phyloP scores from a whole-genome alignment of 1,140 invertebrate genomes.

The Polyergus mexicanus region DNA sequence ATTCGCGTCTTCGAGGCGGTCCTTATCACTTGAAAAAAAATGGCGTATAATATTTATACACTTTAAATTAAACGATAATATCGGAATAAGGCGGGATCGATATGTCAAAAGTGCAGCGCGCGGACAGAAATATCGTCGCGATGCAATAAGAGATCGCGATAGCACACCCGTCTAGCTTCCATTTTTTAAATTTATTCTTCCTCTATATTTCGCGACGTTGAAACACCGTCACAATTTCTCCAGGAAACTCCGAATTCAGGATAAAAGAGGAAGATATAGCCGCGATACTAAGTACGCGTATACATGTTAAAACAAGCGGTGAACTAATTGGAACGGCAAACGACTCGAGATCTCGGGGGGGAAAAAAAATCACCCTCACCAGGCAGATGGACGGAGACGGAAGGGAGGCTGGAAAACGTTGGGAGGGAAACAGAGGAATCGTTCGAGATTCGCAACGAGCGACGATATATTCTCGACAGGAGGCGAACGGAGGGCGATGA shows the following conservation, averaged over 20 bases:
- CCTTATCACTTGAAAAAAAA: neutral
- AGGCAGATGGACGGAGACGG: neutral
- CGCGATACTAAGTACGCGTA: neutral
- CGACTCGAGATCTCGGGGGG: neutral
- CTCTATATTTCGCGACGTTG: neutral
- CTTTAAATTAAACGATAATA: neutral
- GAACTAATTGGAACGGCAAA: constrained; percentile 20
- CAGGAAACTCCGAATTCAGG: neutral
- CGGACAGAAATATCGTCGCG: neutral
- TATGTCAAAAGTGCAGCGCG: constrained; percentile 36
- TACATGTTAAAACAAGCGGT: neutral
- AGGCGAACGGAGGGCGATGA: constrained; percentile 4
- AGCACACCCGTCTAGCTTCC: neutral
- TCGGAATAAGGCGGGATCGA: constrained; percentile 38
- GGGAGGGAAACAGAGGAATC: neutral
- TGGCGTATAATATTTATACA: neutral
- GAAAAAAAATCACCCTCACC: constrained; percentile 7
- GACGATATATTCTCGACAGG: neutral
- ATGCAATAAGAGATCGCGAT: neutral
- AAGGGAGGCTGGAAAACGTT: too few relatives aligned
- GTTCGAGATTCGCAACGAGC: neutral
- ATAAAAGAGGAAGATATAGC: neutral
- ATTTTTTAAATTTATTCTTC: constrained; percentile 42
- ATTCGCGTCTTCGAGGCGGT: neutral
- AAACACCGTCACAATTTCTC: neutral